Conservation (phyloP, 2,888 invertebrate species). For the Nebria salina region DNA sequence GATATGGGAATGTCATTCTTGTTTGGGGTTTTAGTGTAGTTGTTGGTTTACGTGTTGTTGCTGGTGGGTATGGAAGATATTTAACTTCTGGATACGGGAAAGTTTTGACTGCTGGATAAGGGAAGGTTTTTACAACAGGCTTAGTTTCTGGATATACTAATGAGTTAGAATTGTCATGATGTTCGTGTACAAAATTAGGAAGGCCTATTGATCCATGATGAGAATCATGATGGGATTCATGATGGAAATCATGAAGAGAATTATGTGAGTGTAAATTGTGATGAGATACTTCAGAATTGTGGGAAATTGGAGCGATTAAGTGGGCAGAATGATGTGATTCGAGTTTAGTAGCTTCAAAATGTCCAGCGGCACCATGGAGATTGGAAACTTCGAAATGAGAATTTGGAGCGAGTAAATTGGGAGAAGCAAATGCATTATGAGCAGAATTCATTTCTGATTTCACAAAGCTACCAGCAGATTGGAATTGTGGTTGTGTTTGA, state of each 20-base stretch:
- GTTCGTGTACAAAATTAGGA: neutral
- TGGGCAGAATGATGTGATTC: neutral
- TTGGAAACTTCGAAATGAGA: neutral
- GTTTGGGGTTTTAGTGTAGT: conserved; percentile 12
- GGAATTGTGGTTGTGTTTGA: neutral
- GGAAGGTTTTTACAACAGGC: neutral
- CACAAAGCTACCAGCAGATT: neutral
- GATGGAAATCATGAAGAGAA: neutral
- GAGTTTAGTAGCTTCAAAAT: neutral
- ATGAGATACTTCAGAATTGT: no score
- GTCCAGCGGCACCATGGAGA: neutral
- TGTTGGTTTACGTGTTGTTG: neutral
- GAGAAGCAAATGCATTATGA: neutral
- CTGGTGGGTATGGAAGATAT: conserved; percentile 46
- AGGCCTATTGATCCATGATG: neutral
- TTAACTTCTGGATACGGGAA: conserved; percentile 3
- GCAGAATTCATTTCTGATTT: neutral
- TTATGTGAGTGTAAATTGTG: no score
- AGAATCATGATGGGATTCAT: neutral
- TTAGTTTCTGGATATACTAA: conserved; percentile 13
- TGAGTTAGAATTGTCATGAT: neutral
- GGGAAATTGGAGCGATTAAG: neutral
- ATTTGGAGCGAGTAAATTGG: neutral
- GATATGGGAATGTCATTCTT: conserved; percentile 22
- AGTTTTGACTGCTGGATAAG: conserved; percentile 21